Evolutionary conservation across 2,888 invertebrate genomes (phyloP).

Genomic region (Phlogophora meticulosa): DNA sequence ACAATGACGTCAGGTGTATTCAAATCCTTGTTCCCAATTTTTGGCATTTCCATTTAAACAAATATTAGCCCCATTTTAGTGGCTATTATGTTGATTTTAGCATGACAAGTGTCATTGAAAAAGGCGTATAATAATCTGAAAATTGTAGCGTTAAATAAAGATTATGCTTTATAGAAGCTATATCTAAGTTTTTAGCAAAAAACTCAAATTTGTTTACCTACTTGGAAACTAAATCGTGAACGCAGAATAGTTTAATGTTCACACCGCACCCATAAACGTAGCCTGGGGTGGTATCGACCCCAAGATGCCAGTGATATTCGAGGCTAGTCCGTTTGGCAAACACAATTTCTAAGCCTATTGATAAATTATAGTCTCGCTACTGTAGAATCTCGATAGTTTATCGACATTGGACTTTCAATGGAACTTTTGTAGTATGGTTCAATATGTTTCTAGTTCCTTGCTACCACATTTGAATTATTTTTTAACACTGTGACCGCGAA

Average conservation of each 20-base stretch:
- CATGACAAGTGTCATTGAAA: no score
- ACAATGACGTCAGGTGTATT: not conserved
- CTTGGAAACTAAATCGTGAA: no score
- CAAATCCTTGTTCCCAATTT: no score
- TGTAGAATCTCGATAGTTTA: conserved; percentile 41
- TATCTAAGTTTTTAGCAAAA: no score
- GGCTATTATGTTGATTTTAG: no score
- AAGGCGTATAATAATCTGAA: no score
- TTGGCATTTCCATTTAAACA: no score
- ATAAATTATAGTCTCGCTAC: conserved; percentile 43
- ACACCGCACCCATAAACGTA: conserved; percentile 29
- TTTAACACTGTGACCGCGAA: not conserved
- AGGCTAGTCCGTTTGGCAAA: conserved; percentile 58
- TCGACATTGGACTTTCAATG: conserved; percentile 12
- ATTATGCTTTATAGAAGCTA: no score
- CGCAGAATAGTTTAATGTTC: not conserved
- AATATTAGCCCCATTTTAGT: no score
- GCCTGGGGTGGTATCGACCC: conserved; percentile 30
- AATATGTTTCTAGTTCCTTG: not conserved
- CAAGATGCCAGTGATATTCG: conserved; percentile 47
- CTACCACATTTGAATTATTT: not conserved
- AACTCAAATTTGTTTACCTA: no score
- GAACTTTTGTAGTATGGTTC: not conserved
- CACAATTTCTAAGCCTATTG: conserved; percentile 60
- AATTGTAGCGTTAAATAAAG: no score